These are phyloP conservation scores for Sebastolobus alascanus DNA, from an alignment of 2,797 vertebrate genomes.

Conservation along the genomic window DNA sequence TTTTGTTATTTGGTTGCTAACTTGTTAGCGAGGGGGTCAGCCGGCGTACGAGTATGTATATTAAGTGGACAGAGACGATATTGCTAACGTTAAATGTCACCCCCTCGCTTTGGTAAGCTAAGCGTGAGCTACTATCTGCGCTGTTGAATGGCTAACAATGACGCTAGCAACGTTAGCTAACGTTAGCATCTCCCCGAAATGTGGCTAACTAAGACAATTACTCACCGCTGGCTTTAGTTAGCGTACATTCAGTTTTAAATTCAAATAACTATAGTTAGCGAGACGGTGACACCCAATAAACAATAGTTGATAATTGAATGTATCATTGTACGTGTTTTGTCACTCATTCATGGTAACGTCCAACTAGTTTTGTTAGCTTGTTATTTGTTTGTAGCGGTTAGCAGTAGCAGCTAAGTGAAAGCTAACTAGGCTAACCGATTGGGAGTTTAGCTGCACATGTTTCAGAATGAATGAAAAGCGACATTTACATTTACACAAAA, in stretches of 20 bases:
- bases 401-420: slow-evolving; percentile 42
- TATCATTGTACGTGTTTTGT: background rate
- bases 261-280: background rate
- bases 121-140: slow-evolving; percentile 36
- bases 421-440: slow-evolving; percentile 31
- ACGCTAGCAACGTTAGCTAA: slow-evolving; percentile 53
- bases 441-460: slow-evolving; percentile 62
- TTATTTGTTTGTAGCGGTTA: slow-evolving; percentile 80
- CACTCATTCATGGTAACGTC: background rate
- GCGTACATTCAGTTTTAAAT: background rate
- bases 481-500: slow-evolving; percentile 71
- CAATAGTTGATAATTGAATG: accelerated
- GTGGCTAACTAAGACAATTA: slow-evolving; percentile 7
- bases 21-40: background rate
- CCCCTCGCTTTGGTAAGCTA: slow-evolving; percentile 7
- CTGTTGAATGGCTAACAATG: slow-evolving; percentile 70
- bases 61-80: background rate
- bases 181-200: slow-evolving; percentile 25
- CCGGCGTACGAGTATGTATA: background rate
- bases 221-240: slow-evolving; percentile 15
- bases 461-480: slow-evolving; percentile 34
- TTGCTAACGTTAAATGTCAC: slow-evolving; percentile 20
- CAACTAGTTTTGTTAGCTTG: slow-evolving; percentile 45
- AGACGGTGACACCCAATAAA: background rate
- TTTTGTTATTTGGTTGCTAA: background rate